Base-by-base conservation (phyloP, 2,797 vertebrate species). In the Pangasius djambal region DNA sequence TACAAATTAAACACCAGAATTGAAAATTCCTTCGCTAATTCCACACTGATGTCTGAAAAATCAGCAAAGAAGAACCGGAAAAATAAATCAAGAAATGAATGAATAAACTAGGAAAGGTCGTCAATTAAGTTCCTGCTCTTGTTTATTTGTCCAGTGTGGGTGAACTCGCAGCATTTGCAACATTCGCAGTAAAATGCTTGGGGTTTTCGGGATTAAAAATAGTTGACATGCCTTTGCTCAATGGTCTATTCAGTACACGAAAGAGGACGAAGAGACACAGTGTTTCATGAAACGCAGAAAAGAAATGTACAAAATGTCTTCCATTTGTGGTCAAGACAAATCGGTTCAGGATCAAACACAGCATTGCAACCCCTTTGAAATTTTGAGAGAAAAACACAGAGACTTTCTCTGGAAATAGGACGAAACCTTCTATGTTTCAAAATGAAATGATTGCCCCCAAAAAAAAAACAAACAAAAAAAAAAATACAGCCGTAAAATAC, bases 401-500 rank as follows among this genome's bases (percentile, higher is more conserved):
- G 4, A 82, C 20, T 13, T 13, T 18, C 55, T 31, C 44, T 31
- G 25, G 75, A 52, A 61, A 59, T 37, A 37, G 20, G 2, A 81
- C 4, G 52, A 65, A 65, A 8, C 61, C 40, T 48, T 48, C 7
- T 92, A 89, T 92, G 57, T 87, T 77, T 52, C 52, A 77, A 88
- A 69, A 63, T 34, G 61, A 91, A 88, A 90, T 83, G 89, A 57
- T 65, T 18, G 10, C n/a, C 34, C 3, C 34, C 34, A 34, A 34
- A 37, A 37, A 37, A 37, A 37, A 37, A 37, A 37, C 2, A n/a
- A n/a, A n/a, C n/a, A n/a, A 40, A 40, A 40, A 89, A 69, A 69
- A 81, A 65, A 87, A 86, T 18, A 88, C 88, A 94, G 92, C 91
- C 90, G 92, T 93, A 87, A 92, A 93, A 94, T 85, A 93, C 92